Base-by-base conservation (phyloP, 2,888 invertebrate genomes). In the Tromatobia lineatoria region DNA sequence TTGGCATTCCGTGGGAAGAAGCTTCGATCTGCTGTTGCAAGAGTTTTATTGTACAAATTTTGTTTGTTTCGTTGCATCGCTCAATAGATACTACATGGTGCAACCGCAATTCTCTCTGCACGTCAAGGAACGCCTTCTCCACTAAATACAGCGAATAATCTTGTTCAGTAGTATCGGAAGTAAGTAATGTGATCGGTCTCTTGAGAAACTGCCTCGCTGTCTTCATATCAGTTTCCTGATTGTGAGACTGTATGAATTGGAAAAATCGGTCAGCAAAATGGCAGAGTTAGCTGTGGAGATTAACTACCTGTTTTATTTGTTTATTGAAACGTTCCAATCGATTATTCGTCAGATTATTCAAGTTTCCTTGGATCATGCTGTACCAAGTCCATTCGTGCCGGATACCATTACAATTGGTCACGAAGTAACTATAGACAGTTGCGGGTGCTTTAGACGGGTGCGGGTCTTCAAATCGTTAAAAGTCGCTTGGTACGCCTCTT, bases 371-470 rank as follows among this genome's bases (percentile, higher is more conserved):
- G 15, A n/a, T 42, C 66, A 78, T 74, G 18, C 47, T 67, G 59
- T 78, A 67, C 7, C 11, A 29, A 1, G 66, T 64, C 74, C 82
- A 82, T 34, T 82, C 78, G 6, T 29, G 13, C 25, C n/a, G 13
- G 13, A 54, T 74, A 8, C 13, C 13, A 67, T 82, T 78, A 78
- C 78, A 82, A 45, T 78, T 73, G 20, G 45, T 59, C 18, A 78
- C 52, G 57, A 52, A 78, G 38, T 82, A 78, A 13, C 61, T 52
- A 3, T 74, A 1, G 15, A 78, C 59, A 15, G 61, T n/a, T 10
- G 15, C 18, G 13, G 71, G 71, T n/a, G 50, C 50, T 3, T n/a
- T 15, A 45, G n/a, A n/a, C n/a, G n/a, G n/a, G n/a, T n/a, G n/a
- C n/a, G n/a, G n/a, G 47, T 18, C 20, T 11, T 25, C 13, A 79